phyloP scores from a whole-genome alignment of 2,888 invertebrate species.

The Meteorus cinctellus region DNA sequence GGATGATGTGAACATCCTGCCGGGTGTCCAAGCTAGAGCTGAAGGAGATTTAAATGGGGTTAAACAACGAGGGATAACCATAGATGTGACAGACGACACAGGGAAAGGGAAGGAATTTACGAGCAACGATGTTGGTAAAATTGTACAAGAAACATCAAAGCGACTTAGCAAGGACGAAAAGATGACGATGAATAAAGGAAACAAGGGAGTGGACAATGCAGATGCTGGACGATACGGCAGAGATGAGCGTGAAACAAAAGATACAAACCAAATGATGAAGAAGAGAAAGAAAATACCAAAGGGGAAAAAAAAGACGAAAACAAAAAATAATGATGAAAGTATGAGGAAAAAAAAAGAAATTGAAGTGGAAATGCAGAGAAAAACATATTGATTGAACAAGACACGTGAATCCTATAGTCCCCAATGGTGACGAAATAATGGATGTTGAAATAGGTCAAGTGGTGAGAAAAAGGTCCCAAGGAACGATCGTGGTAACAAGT shows the following conservation, averaged over 20 bases:
- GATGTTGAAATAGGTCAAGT: slow-evolving; percentile 26
- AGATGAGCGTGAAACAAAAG: neutral
- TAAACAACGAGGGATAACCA: slow-evolving; percentile 3
- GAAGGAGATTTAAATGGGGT: neutral
- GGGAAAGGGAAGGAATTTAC: slow-evolving; percentile 11
- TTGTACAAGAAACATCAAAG: slow-evolving; percentile 12
- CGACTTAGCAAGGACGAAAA: neutral
- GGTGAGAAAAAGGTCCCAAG: neutral
- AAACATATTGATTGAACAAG: slow-evolving; percentile 14
- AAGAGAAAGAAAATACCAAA: slow-evolving; percentile 21
- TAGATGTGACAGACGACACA: neutral
- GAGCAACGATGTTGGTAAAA: slow-evolving; percentile 8
- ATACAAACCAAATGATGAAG: slow-evolving; percentile 2
- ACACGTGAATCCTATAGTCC: neutral
- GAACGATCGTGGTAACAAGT: neutral
- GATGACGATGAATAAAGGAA: slow-evolving; percentile 12
- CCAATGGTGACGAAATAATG: slow-evolving; percentile 1
- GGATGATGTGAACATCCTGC: slow-evolving; percentile 37
- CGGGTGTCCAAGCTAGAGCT: slow-evolving; percentile 8
- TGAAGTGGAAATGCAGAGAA: slow-evolving; percentile 9
- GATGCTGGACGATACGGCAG: neutral
- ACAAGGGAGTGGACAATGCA: slow-evolving; percentile 1
- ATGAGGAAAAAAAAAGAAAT: slow-evolving; percentile 3
- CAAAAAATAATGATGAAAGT: slow-evolving; percentile 1
- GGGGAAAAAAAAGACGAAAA: neutral